Conservation (phyloP, 1,140 invertebrate genomes). For the Tetramorium parvispinum region DNA sequence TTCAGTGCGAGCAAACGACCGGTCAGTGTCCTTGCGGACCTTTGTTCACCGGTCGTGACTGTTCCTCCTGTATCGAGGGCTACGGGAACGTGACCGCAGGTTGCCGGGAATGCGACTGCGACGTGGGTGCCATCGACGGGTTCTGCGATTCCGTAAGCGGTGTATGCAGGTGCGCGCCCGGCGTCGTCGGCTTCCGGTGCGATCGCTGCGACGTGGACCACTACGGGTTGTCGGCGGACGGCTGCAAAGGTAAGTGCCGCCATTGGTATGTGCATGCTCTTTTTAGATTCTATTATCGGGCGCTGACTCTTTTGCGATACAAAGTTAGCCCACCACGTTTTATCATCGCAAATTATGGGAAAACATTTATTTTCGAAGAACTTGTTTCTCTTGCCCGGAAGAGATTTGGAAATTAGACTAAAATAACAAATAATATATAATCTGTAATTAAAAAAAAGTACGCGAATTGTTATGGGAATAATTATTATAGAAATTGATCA, state of each 20-base stretch:
- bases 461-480: background rate
- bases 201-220: constrained; percentile 91
- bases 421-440: background rate
- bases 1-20: constrained; percentile 90
- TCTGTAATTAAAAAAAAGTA: background rate
- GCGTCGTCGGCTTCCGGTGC: constrained; percentile 93
- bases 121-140: constrained; percentile 93
- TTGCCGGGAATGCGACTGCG: constrained; percentile 89
- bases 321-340: background rate
- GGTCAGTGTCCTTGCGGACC: constrained; percentile 92
- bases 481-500: background rate
- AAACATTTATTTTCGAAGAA: background rate
- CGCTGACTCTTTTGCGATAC: background rate
- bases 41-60: constrained; percentile 81
- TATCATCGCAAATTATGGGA: background rate
- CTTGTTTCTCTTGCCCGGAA: background rate
- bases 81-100: constrained; percentile 89
- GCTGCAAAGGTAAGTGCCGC: constrained; percentile 90
- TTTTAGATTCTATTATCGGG: background rate
- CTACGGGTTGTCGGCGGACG: constrained; percentile 91
- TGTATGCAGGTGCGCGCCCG: constrained; percentile 88
- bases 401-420: background rate
- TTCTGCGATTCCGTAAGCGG: constrained; percentile 90
- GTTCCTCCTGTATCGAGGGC: constrained; percentile 83
- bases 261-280: background rate